Evolutionary conservation across 1,140 invertebrate species (phyloP).

Genomic region (Neodiprion fabricii): DNA sequence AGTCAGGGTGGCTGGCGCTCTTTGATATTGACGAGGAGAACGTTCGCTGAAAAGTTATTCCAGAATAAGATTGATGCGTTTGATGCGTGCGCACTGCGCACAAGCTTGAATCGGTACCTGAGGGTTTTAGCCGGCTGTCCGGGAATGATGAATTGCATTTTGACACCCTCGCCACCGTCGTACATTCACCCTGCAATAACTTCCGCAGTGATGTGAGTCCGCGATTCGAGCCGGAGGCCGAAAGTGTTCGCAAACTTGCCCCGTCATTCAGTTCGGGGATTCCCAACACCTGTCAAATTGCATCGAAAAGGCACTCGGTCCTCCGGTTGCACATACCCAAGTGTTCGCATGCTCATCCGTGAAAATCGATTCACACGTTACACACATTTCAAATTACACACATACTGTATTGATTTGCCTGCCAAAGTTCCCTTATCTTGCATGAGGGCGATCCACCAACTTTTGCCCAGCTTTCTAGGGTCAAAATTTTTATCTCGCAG

Average conservation of each 20-base stretch:
- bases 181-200: constrained; percentile 33
- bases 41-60: constrained; percentile 44
- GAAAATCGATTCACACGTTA: background rate
- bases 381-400: too few species aligned
- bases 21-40: background rate
- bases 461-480: background rate
- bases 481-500: too few species aligned
- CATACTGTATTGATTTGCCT: too few species aligned
- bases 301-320: background rate
- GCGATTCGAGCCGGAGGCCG: background rate
- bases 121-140: constrained; percentile 25
- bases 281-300: constrained; percentile 17
- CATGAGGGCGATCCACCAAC: background rate
- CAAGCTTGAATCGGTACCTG: background rate
- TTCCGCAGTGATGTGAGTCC: too few species aligned
- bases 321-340: too few species aligned
- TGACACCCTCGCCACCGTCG: constrained; percentile 41
- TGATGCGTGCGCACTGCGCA: constrained; percentile 42
- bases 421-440: background rate
- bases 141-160: constrained; percentile 54
- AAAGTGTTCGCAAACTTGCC: constrained; percentile 31
- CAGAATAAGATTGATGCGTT: constrained; percentile 59
- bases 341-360: background rate
- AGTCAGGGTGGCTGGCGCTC: too few species aligned
- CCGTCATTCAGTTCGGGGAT: constrained; percentile 45